Evolutionary conservation across 2,113 vertebrate genomes (phyloP).

Genomic region (Polypterus bichir): DNA sequence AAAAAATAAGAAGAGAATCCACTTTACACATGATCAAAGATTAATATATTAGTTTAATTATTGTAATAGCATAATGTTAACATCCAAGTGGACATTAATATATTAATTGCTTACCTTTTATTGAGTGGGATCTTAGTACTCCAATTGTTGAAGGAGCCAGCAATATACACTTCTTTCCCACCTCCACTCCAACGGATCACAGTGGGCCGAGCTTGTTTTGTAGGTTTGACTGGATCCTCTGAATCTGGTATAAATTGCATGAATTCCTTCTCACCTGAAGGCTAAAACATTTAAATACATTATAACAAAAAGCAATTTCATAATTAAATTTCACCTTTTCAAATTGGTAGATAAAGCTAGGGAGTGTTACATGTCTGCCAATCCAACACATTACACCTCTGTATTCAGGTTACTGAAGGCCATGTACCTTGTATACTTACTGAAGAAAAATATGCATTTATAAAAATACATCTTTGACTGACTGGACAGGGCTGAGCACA

Average conservation of each 20-base stretch:
- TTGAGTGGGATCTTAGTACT: constrained; percentile 87
- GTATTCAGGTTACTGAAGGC: too few species aligned
- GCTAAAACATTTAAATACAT: constrained; percentile 35
- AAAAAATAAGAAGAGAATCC: too few species aligned
- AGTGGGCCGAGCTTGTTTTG: constrained; percentile 79
- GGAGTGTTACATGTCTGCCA: too few species aligned
- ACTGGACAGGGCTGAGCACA: too few species aligned
- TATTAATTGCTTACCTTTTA: constrained; percentile 62
- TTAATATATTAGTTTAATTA: too few species aligned
- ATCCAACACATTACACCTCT: too few species aligned
- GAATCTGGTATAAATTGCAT: constrained; percentile 58
- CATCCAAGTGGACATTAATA: too few species aligned
- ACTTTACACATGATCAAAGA: too few species aligned
- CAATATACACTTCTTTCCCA: constrained; percentile 88
- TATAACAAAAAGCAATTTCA: neutral
- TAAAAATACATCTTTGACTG: too few species aligned
- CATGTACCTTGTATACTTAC: too few species aligned
- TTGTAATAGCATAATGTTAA: too few species aligned
- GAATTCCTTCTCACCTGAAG: constrained; percentile 75
- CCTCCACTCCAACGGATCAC: constrained; percentile 93
- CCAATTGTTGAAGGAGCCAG: constrained; percentile 95
- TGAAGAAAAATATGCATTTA: too few species aligned
- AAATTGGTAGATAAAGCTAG: neutral
- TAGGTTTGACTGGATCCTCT: constrained; percentile 69
- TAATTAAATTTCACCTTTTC: neutral